Percentiles rank a stretch among this genome's conserved stretches.
Conservation (phyloP, 2,888 invertebrate species). For the Brachynemurus nebulosus region DNA sequence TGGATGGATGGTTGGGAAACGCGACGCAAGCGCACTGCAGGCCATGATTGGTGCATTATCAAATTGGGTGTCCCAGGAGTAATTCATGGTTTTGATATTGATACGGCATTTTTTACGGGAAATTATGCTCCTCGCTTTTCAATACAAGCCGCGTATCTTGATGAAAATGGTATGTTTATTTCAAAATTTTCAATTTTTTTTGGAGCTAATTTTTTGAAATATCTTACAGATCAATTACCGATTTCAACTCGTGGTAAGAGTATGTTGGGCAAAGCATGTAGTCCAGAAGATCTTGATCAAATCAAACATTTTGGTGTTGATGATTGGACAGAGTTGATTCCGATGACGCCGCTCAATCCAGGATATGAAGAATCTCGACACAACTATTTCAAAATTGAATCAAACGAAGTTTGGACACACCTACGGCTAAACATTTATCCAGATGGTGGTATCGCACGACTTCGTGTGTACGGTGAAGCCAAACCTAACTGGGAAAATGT, state of each 20-base stretch:
- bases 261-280: constrained; percentile 37
- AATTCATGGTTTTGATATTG: constrained; percentile 39
- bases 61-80: constrained; percentile 40
- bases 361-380: constrained; percentile 44
- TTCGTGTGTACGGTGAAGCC: constrained; percentile 42
- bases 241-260: constrained; percentile 33
- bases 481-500: constrained; percentile 23
- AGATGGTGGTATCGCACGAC: constrained; percentile 47
- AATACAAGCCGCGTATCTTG: constrained; percentile 38
- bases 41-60: constrained; percentile 49
- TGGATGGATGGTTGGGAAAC: constrained; percentile 63
- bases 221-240: constrained; percentile 34
- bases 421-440: constrained; percentile 47
- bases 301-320: constrained; percentile 34
- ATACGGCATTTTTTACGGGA: constrained; percentile 49
- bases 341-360: constrained; percentile 36
- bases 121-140: constrained; percentile 48
- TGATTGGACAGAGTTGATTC: constrained; percentile 43
- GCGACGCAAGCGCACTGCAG: constrained; percentile 40
- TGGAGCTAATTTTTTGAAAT: constrained; percentile 11
- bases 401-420: constrained; percentile 40
- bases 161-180: constrained; percentile 17
- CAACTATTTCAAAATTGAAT: constrained; percentile 40
- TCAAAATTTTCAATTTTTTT: constrained; percentile 14
- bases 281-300: constrained; percentile 32